Evolutionary conservation across 2,888 invertebrate genomes (phyloP), one percentile per base, ranked within the genome.

Genomic region (Tenthredo mesomela): DNA sequence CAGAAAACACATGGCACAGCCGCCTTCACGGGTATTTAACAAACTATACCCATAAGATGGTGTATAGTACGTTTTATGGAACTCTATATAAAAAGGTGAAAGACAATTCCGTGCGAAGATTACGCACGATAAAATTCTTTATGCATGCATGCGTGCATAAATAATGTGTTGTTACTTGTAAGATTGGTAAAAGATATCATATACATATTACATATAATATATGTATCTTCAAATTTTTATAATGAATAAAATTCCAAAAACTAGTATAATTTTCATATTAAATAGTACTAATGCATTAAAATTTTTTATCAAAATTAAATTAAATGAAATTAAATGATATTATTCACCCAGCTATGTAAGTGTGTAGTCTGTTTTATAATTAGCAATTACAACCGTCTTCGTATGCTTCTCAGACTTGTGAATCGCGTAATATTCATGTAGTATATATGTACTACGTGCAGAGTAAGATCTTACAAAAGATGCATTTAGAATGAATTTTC

Each of bases 1-100:
- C 37, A 40, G 80, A 80, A 78, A 80, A 37, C 80, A 80, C 80
- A 80, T 80, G 80, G 80, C 61, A 54, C 40, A 37, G 10, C n/a
- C 77, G 54, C 77, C 47, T 29, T 18, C 54, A 33, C 18, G 18
- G 10, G 29, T 21, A 37, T 37, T 37, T 10, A 43, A 10, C 43
- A 73, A 18, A 67, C 67, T 67, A 33, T 33, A 67, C 61, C 61
- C 12, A 33, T 18, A 18, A 54, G n/a, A 54, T 54, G 54, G 54
- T 33, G 67, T 70, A 18, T 6, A 40, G 43, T 25, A n/a, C n/a
- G 71, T 71, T 71, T 71, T 40, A 40, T 71, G 10, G 18, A 21
- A 21, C 40, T 40, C n/a, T 40, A n/a, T 21, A 40, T 1, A 29
- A 40, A 43, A 71, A 40, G 12, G 40, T 71, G 9, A 40, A 40